Conservation (phyloP, 2,797 vertebrate genomes). For the Gymnopithys bicolor region DNA sequence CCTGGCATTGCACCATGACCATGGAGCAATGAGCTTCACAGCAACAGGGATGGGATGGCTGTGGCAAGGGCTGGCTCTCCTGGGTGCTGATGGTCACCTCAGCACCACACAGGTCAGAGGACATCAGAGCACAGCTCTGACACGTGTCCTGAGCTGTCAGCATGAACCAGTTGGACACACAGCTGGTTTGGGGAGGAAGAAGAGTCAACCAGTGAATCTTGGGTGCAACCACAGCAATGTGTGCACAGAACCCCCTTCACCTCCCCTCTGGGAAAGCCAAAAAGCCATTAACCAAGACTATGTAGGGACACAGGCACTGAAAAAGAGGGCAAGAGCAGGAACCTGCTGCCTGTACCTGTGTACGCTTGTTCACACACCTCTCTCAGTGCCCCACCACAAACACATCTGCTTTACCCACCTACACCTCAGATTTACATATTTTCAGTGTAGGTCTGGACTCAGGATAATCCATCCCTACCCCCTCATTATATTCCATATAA, state of each 20-base stretch:
- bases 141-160: accelerated
- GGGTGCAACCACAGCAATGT: neutral
- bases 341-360: neutral
- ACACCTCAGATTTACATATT: neutral
- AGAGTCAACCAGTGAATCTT: neutral
- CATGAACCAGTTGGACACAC: neutral
- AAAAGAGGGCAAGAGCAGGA: neutral
- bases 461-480: neutral
- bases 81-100: neutral
- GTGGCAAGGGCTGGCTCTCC: neutral
- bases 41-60: neutral
- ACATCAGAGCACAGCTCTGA: neutral
- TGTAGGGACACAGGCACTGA: accelerated
- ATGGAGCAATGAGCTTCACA: neutral
- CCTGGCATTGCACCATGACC: neutral
- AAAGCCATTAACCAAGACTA: neutral
- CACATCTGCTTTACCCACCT: neutral
- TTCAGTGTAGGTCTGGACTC: neutral
- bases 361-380: neutral
- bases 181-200: accelerated
- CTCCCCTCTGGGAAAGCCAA: neutral
- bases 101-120: neutral
- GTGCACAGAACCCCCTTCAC: neutral
- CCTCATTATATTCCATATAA: neutral
- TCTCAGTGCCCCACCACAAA: neutral